phyloP scores from a whole-genome alignment of 2,888 invertebrate genomes.

The Spilosoma lubricipeda region DNA sequence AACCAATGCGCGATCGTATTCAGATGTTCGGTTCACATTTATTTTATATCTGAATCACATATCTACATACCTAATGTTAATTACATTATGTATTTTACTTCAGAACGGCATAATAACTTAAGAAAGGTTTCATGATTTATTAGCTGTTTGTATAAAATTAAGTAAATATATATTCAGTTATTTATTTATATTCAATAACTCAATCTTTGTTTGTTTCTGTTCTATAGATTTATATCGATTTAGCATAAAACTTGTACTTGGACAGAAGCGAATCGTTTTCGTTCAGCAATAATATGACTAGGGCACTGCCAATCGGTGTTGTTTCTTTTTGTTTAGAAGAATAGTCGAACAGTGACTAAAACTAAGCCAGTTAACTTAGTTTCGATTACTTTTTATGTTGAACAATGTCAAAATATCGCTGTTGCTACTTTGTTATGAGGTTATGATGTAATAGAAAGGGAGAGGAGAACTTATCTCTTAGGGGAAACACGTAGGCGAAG shows the following conservation, averaged over 20 bases:
- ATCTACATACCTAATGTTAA: not conserved
- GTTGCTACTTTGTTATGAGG: not conserved
- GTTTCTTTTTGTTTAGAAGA: not conserved
- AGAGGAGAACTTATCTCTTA: not conserved
- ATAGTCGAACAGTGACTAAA: not conserved
- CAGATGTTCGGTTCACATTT: not conserved
- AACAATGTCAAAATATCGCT: not conserved
- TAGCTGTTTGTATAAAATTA: not conserved
- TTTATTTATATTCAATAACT: not conserved
- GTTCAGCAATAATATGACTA: not conserved
- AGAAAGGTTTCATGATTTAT: not conserved
- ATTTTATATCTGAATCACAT: slow-evolving; percentile 5
- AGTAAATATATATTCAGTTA: slow-evolving; percentile 2
- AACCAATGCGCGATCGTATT: not conserved
- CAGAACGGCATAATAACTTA: slow-evolving; percentile 4
- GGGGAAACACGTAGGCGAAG: not conserved
- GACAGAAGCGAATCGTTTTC: not conserved
- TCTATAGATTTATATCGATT: not conserved
- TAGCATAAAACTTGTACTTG: not conserved
- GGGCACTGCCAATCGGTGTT: not conserved
- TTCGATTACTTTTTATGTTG: not conserved
- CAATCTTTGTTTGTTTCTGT: not conserved
- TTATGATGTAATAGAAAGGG: not conserved
- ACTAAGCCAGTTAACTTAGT: not conserved
- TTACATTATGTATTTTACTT: not conserved